phyloP scores from a whole-genome alignment of 1,140 invertebrate species.

The Uloborus diversus region DNA sequence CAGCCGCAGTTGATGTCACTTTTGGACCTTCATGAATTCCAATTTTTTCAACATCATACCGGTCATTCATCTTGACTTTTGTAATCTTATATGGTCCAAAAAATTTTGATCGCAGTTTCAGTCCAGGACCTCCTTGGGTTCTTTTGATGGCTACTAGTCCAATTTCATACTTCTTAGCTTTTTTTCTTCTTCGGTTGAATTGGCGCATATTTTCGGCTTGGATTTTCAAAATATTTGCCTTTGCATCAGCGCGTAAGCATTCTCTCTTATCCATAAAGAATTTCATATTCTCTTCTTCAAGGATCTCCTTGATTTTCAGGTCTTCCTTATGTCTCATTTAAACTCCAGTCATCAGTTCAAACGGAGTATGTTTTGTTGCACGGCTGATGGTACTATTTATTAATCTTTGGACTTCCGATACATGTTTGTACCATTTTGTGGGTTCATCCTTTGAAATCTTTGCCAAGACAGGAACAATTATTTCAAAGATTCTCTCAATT shows the following conservation, averaged over 20 bases:
- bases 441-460: too few relatives aligned
- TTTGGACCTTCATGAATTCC: background rate
- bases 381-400: background rate
- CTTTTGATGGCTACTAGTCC: background rate
- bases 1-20: background rate
- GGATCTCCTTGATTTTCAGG: background rate
- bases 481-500: background rate
- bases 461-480: background rate
- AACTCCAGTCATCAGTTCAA: background rate
- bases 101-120: conserved; percentile 6
- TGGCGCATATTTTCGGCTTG: background rate
- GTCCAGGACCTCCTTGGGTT: background rate
- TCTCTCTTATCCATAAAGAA: background rate
- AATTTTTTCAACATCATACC: background rate
- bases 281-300: background rate
- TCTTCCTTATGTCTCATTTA: conserved; percentile 14
- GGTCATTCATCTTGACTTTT: background rate
- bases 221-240: background rate
- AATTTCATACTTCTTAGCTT: background rate
- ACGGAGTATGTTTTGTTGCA: background rate
- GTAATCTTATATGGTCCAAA: background rate
- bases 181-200: background rate
- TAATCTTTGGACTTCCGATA: background rate
- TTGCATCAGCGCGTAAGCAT: background rate
- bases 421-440: conserved; percentile 12